Conservation (phyloP, 2,888 invertebrate genomes). For the Megastigmus dorsalis region DNA sequence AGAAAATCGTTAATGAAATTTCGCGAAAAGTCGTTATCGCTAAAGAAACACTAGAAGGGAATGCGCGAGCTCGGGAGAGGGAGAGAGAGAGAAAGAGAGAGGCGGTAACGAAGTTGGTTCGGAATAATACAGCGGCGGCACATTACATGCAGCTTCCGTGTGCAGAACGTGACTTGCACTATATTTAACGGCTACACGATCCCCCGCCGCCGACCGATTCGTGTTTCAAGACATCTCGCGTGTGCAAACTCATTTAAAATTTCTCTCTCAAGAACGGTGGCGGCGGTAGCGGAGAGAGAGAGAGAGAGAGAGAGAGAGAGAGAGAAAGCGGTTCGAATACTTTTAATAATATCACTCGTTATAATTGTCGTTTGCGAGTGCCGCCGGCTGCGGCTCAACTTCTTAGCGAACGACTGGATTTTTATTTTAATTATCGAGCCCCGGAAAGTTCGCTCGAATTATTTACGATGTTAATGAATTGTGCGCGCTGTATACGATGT, state of each 20-base stretch:
- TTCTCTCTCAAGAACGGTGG: conserved; percentile 8
- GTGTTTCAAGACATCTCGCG: conserved; percentile 48
- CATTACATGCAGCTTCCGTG: conserved; percentile 51
- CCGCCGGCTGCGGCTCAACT: too few relatives aligned
- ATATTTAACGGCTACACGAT: conserved; percentile 38
- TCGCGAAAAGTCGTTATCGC: conserved; percentile 20
- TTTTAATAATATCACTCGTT: conserved; percentile 50
- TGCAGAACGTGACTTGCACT: conserved; percentile 51
- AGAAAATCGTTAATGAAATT: conserved; percentile 26
- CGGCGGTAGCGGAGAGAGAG: neutral
- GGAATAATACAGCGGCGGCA: conserved; percentile 49
- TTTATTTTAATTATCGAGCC: too few relatives aligned
- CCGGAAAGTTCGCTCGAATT: too few relatives aligned
- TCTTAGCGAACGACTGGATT: too few relatives aligned
- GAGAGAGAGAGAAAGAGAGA: too few relatives aligned
- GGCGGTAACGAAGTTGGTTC: conserved; percentile 48
- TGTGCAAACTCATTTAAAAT: conserved; percentile 54
- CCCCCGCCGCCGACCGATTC: conserved; percentile 21
- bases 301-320: neutral
- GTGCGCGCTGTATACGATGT: too few relatives aligned
- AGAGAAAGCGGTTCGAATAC: conserved; percentile 21
- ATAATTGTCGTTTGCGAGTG: conserved; percentile 38
- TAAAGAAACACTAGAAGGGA: conserved; percentile 11
- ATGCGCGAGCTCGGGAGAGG: conserved; percentile 20
- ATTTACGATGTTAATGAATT: too few relatives aligned